Base-by-base conservation (phyloP, 1,140 invertebrate genomes). In the Branchinecta lynchi region DNA sequence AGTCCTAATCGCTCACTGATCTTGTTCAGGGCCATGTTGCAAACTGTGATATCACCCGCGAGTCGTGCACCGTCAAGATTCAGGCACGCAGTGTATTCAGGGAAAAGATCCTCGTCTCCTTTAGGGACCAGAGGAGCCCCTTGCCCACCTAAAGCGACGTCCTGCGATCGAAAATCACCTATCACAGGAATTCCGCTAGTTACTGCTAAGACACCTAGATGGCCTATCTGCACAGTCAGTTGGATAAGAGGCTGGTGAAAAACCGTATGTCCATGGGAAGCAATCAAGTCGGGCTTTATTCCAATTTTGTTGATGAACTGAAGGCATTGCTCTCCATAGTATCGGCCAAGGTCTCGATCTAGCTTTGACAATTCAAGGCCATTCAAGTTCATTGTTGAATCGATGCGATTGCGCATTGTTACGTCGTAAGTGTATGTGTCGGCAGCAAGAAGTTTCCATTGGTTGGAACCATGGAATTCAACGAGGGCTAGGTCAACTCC, bases 81-180 rank as follows among this genome's bases (percentile, higher is more conserved):
- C 17, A 60, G 51, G 17, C 51, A 60, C 17, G 17, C 51, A 15
- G 12, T 6, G 17, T 60, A 60, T 3, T 60, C 51, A 3, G 51
- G 17, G 17, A 60, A 60, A 15, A 60, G 17, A 6, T 60, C 51
- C 17, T 60, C 17, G 17, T 60, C 51, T 60, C 51, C 51, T 20
- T 60, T 60, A 20, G 66, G 66, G 3, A 67, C 66, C 15, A 67
- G 66, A 0, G 66, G 66, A 15, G 66, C 66, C 15, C 66, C 66
- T 15, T 67, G 66, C 20, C 66, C 66, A 7, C 66, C 66, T 7
- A 44, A 7, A 0, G 66, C 66, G 6, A 67, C 20, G 12, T 67
- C 66, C 15, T 21, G 5, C n/a, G 66, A 32, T 7, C 66, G 66
- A 32, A 67, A 67, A 44, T 67, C 66, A 32, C 20, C 21, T 6